Conservation (phyloP, 2,888 invertebrate species). For the Cepaea hortensis region DNA sequence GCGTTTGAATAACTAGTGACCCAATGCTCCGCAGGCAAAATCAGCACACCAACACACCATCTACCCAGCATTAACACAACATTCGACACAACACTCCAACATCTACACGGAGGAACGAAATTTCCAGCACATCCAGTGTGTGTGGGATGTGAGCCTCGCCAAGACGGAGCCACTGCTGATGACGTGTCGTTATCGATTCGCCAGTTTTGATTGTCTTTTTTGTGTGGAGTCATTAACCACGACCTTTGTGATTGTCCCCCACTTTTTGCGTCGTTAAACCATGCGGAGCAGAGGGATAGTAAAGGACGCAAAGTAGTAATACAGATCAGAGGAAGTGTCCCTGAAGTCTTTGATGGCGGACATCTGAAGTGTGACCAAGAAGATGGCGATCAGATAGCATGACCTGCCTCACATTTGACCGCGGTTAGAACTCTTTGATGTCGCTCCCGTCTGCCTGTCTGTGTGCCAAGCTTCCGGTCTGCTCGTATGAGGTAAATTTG, state of each 20-base stretch:
- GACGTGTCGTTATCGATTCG: neutral
- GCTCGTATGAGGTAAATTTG: neutral
- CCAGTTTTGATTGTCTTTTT: slow-evolving; percentile 16
- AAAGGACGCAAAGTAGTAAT: neutral
- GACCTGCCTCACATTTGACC: neutral
- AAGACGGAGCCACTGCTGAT: neutral
- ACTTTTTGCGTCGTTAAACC: neutral
- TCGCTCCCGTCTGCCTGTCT: neutral
- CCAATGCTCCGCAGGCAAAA: too few relatives aligned
- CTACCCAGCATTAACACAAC: too few relatives aligned
- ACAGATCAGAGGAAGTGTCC: neutral
- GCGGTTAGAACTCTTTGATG: slow-evolving; percentile 28
- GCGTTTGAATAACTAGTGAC: too few relatives aligned
- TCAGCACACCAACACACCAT: too few relatives aligned
- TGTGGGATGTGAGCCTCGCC: neutral
- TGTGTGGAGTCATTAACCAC: neutral
- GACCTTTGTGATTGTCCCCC: neutral
- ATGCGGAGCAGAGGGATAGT: slow-evolving; percentile 12
- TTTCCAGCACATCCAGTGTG: neutral
- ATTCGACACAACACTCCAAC: too few relatives aligned
- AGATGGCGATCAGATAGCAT: slow-evolving; percentile 23
- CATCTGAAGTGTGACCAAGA: neutral
- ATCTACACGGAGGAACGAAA: neutral
- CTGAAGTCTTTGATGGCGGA: neutral
- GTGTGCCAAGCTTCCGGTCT: neutral